A percentile compares a stretch with the other conserved stretches of the same genome.
These are phyloP conservation scores for Coptotermes formosanus DNA, from an alignment of 1,140 invertebrate genomes.

Conservation along the genomic window DNA sequence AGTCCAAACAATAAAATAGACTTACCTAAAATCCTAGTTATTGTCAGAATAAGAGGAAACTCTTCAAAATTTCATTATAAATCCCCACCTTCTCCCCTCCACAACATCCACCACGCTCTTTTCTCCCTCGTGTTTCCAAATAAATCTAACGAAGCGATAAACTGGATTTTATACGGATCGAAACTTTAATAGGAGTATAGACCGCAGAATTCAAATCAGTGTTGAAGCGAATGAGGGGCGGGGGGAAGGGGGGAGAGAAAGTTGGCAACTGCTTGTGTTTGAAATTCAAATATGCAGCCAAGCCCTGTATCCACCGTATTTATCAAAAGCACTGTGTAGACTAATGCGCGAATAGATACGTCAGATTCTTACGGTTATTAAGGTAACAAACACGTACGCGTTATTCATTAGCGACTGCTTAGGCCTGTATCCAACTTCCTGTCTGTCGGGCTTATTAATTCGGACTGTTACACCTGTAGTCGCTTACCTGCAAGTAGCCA, in stretches of 20 bases:
- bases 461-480: no score
- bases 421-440: neutral
- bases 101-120: neutral
- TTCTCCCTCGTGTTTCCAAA: neutral
- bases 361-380: neutral
- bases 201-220: constrained; percentile 18
- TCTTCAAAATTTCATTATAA: neutral
- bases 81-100: neutral
- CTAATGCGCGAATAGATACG: neutral
- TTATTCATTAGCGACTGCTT: neutral
- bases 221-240: neutral
- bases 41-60: neutral
- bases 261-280: neutral
- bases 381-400: neutral
- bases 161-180: constrained; percentile 15
- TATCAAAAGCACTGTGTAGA: neutral
- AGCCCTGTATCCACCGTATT: neutral
- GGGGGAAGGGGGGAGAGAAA: neutral
- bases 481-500: neutral
- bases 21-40: neutral
- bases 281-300: neutral
- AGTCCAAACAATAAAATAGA: neutral
- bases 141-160: constrained; percentile 16
- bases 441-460: neutral
- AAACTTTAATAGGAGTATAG: constrained; percentile 14